phyloP scores from a whole-genome alignment of 2,888 invertebrate genomes.

The Mycogona germanica region DNA sequence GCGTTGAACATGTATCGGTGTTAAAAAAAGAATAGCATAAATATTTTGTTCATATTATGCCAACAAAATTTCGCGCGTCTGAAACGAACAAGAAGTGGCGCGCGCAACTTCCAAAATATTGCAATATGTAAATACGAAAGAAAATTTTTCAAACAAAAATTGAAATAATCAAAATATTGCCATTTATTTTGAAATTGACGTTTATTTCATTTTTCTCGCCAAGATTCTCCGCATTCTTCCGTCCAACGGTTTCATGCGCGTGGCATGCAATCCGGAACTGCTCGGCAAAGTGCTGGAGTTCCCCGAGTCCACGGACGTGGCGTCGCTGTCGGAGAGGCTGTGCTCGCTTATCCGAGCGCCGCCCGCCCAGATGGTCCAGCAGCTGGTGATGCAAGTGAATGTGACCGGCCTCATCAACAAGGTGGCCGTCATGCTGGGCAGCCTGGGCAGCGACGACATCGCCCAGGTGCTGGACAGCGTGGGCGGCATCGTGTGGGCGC shows the following conservation, averaged over 20 bases:
- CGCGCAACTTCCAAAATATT: no score
- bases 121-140: no score
- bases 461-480: neutral
- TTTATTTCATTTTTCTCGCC: neutral
- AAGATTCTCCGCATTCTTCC: slow-evolving; percentile 3
- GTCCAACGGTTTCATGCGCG: neutral
- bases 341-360: neutral
- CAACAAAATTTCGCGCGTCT: no score
- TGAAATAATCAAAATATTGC: no score
- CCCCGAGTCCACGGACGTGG: neutral
- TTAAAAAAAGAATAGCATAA: no score
- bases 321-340: neutral
- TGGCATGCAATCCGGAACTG: slow-evolving; percentile 5
- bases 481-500: slow-evolving; percentile 4
- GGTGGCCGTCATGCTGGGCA: slow-evolving; percentile 1
- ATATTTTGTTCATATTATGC: no score
- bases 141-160: no score
- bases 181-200: no score
- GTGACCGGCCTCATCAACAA: neutral
- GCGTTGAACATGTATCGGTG: no score
- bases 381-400: slow-evolving; percentile 2
- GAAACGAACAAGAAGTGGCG: no score
- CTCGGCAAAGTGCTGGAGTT: neutral
- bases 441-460: slow-evolving; percentile 7
- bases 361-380: neutral